Base-by-base conservation (phyloP, 2,888 invertebrate genomes). In the Electrophaes corylata region DNA sequence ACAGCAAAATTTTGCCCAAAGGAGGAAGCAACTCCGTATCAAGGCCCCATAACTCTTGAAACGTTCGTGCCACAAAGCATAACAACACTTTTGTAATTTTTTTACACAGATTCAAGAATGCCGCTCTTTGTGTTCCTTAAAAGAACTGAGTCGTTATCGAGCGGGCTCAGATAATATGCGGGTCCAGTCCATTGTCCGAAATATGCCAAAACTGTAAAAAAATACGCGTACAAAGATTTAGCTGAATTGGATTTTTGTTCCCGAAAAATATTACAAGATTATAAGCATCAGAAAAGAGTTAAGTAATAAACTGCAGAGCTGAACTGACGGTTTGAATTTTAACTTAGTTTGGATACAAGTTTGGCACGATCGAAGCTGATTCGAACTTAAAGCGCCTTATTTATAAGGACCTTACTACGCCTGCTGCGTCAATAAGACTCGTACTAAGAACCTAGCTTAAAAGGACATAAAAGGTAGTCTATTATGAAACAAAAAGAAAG, bases 401-500 rank as follows among this genome's bases (percentile, higher is more conserved):
- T 29, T 10, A 29, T 10, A 29, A 29, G n/a, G n/a, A 29, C 26
- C 6, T 19, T 37, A 43, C 37, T 33, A 12, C 33, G 16, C 5
- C 40, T 41, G 33, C 5, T 37, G n/a, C 23, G 12, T 50, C 37
- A 48, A 47, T 37, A 43, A 52, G 2, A 11, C n/a, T n/a, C n/a
- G 35, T 49, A 53, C 33, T 53, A 43, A 54, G 46, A 41, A 45
- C 51, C 40, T 57, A 53, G 61, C 60, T 48, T 57, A 62, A 62
- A 60, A 68, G 66, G 60, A 72, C 62, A 71, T 62, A 71, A 73
- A 75, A 72, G 69, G 73, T 71, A 71, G 72, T 74, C 66, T 68
- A 78, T 79, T 76, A 72, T 68, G 72, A 73, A 72, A 73, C 77
- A 77, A 77, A 81, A 81, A 76, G 75, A 73, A 76, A 71, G 71